Evolutionary conservation across 2,888 invertebrate species (phyloP).

Genomic region (Volucella bombylans): DNA sequence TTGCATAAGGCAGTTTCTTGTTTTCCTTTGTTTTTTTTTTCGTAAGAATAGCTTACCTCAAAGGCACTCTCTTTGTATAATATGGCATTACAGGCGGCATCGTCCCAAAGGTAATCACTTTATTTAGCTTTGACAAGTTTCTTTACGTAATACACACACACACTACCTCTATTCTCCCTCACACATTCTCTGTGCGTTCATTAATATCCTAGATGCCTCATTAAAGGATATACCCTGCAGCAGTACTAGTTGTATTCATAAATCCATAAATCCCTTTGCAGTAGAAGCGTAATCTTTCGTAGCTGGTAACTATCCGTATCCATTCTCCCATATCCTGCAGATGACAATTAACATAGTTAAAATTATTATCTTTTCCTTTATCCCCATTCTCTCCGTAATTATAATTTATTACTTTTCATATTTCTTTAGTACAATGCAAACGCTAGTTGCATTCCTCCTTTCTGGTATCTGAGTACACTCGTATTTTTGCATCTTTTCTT

Average conservation of each 20-base stretch:
- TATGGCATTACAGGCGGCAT: no score
- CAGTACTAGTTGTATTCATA: not conserved
- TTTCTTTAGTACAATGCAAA: conserved; percentile 52
- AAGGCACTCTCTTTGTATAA: no score
- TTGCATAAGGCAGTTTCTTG: no score
- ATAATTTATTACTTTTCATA: conserved; percentile 64
- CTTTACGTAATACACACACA: no score
- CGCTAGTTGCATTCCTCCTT: conserved; percentile 49
- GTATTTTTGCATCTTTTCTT: conserved; percentile 4
- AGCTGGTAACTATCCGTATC: conserved; percentile 11
- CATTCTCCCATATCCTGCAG: conserved; percentile 47
- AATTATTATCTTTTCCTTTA: conserved; percentile 30
- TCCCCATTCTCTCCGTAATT: conserved; percentile 34
- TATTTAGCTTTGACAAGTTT: no score
- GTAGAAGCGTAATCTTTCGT: not conserved
- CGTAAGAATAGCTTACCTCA: no score
- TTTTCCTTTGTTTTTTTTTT: no score
- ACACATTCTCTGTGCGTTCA: no score
- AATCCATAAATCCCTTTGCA: conserved; percentile 27
- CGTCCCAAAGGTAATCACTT: no score
- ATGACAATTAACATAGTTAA: conserved; percentile 55
- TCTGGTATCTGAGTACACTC: not conserved
- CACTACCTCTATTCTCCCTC: no score
- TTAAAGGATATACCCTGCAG: no score
- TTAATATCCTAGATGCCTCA: no score